Evolutionary conservation across 2,797 vertebrate species (phyloP), one percentile per base, ranked within the genome.

Genomic region (Rhinatrema bivittatum): DNA sequence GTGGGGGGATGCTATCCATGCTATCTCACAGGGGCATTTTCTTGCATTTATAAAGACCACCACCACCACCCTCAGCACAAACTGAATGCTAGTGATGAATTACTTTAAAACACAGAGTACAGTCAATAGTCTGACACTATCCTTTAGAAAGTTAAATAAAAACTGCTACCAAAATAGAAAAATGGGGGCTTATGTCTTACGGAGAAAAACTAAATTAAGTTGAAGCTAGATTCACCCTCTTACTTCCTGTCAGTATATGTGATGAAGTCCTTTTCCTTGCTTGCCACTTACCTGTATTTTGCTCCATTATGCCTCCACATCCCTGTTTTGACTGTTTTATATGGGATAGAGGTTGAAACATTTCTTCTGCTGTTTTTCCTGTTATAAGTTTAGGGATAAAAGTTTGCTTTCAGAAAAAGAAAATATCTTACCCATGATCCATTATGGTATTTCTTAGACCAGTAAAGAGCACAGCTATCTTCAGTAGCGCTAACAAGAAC

Each of bases 271-370:
- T 59, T 65, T 65, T 68, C 65, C 63, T 74, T 80, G 44, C 48
- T 56, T 22, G 62, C 60, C 67, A 81, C 84, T 86, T 83, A 86
- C 84, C 84, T 77, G 75, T 57, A 45, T 62, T 76, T 71, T 73
- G 80, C 60, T 74, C 79, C 80, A 82, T 81, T 76, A 79, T 76
- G 84, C 82, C 86, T 82, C 70, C 82, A 85, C 68, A 82, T 84
- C 80, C 82, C 84, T 86, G 84, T 83, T 86, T 86, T 86, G 84
- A 86, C 41, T 86, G 84, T 86, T 85, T 86, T 81, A 85, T 80
- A 84, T 85, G 83, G 81, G 78, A 84, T 72, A 85, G 81, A 82
- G 82, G 82, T 70, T 85, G 81, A 83, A 84, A 84, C 80, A 86
- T 76, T 83, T 86, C 84, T 85, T 85, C 84, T 52, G 84, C 82